Conservation (phyloP, 1,140 invertebrate genomes). For the Phymorhynchus buccinoides region DNA sequence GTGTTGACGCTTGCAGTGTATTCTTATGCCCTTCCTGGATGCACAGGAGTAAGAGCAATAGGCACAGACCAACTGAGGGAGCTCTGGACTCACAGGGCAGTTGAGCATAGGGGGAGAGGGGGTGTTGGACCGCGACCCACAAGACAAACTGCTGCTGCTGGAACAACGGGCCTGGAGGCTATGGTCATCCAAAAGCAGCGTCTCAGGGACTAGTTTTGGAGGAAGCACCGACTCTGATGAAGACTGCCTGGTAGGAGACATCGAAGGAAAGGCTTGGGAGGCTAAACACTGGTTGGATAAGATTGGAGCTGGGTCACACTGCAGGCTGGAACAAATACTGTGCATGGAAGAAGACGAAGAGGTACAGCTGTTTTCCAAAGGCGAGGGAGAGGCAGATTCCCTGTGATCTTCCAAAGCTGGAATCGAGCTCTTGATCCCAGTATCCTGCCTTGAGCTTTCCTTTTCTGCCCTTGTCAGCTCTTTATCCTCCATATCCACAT, state of each 20-base stretch:
- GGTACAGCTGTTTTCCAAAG: not conserved
- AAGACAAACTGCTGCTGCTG: not conserved
- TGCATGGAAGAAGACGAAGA: not conserved
- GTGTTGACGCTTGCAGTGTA: conserved; percentile 60
- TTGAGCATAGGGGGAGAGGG: not conserved
- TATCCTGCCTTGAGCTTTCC: not conserved
- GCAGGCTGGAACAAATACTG: not conserved
- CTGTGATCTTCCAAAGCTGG: not conserved
- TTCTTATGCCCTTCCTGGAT: conserved; percentile 62
- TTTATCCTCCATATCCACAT: conserved; percentile 57
- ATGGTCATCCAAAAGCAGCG: not conserved
- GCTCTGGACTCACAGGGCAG: not conserved
- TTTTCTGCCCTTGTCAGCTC: conserved; percentile 36
- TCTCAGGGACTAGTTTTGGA: not conserved
- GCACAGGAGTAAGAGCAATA: conserved; percentile 65
- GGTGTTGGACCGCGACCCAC: not conserved
- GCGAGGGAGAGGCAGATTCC: not conserved
- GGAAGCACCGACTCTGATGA: conserved; percentile 23
- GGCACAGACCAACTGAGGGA: conserved; percentile 66
- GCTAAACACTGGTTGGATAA: not conserved
- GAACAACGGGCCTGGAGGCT: not conserved
- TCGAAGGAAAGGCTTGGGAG: not conserved
- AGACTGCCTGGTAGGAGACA: not conserved
- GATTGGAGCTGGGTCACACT: not conserved
- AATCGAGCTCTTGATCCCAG: not conserved